Base-by-base conservation (phyloP, 2,113 vertebrate genomes). In the Amblyornis subalaris region DNA sequence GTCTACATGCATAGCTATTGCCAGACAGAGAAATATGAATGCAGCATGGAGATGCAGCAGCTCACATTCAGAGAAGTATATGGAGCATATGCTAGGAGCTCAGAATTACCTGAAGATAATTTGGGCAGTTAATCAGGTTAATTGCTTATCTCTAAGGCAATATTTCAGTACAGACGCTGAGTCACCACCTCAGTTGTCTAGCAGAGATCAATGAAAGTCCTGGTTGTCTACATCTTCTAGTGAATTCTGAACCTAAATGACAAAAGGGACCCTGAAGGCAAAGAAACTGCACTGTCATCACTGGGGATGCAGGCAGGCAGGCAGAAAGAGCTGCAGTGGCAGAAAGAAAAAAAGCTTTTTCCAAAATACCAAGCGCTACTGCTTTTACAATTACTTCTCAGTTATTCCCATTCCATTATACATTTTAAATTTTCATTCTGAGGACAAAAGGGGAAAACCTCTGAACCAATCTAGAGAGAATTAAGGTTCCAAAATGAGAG, bases 1-100 rank as follows among this genome's bases (percentile, higher is more conserved):
- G 83, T 61, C 88, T 86, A 50, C 45, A 14, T 85, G 85, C 33
- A 48, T 7, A 85, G 35, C 40, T 83, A 38, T 23, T 93, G n/a
- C 35, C 60, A 87, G 77, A 85, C 61, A 88, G 93, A 95, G 96
- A 95, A 94, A 94, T 53, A 84, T 80, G 89, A 90, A 88, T 90
- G 83, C 14, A n/a, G 48, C 47, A 61, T 5, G 22, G 29, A 51
- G 38, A 69, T 57, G 42, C 58, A 69, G 65, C 12, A 54, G 38
- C 75, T 88, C 78, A 53, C 47, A n/a, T 77, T 67, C 51, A 36
- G 82, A 61, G 65, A 47, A 47, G 38, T 50, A 54, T 48, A 50
- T 23, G 42, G 31, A 90, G 69, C 74, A 54, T 88, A 88, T 61
- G 72, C 48, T 87, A 10, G 74, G 47, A 82, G 73, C 35, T 89